Evolutionary conservation across 2,888 invertebrate species (phyloP).

Genomic region (Sminthurides aquaticus): DNA sequence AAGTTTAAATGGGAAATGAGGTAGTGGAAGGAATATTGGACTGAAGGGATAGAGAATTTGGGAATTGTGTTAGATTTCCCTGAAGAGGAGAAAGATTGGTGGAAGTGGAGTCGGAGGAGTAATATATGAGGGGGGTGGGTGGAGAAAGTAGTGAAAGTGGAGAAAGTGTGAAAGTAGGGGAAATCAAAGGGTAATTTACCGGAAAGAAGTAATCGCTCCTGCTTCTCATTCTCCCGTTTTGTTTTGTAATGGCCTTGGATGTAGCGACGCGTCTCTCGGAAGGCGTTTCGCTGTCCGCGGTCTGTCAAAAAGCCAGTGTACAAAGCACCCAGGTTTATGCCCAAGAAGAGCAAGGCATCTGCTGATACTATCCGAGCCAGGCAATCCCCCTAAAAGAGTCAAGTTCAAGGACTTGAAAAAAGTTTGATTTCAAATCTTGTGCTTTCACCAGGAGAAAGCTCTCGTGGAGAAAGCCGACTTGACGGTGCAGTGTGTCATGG

Average conservation of each 20-base stretch:
- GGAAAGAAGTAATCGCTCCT: slow-evolving; percentile 76
- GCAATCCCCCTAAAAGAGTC: slow-evolving; percentile 47
- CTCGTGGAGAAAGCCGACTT: no score
- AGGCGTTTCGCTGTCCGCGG: slow-evolving; percentile 85
- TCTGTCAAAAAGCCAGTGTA: slow-evolving; percentile 92
- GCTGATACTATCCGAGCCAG: slow-evolving; percentile 61
- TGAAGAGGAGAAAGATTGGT: no score
- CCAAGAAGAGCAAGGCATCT: slow-evolving; percentile 70
- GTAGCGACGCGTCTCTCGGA: slow-evolving; percentile 79
- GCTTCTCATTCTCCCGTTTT: slow-evolving; percentile 80
- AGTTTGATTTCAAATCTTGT: not conserved
- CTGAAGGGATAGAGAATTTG: no score
- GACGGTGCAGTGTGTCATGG: no score
- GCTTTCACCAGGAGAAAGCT: no score
- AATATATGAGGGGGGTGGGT: no score
- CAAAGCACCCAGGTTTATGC: slow-evolving; percentile 87
- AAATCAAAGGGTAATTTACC: slow-evolving; percentile 51
- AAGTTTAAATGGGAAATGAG: no score
- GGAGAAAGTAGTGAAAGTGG: not conserved
- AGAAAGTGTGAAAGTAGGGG: not conserved
- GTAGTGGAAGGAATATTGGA: no score
- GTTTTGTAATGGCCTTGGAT: slow-evolving; percentile 82
- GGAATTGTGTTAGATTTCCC: no score
- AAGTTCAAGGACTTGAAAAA: no score
- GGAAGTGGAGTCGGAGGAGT: no score